Base-by-base conservation (phyloP, 2,888 invertebrate species). In the Rhimphoctona megacephalus region DNA sequence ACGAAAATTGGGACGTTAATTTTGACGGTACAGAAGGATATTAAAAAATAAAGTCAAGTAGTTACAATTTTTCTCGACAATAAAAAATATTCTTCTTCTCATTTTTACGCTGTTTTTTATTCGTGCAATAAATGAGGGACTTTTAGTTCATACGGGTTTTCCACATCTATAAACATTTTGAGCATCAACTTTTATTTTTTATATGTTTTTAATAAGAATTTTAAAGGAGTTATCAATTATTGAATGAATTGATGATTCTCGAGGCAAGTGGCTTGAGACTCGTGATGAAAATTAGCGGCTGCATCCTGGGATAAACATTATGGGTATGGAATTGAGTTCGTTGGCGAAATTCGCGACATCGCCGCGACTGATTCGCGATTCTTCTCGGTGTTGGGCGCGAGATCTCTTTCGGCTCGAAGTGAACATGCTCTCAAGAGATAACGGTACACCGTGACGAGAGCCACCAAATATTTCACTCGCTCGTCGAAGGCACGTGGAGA, bases 391-490 rank as follows among this genome's bases (percentile, higher is more conserved):
- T 76, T 57, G 66, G 52, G 66, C 64, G 70, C 76, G 67, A 77
- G 82, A 64, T 81, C 54, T 73, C 74, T 52, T 73, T 69, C 54
- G 46, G 73, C 22, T 54, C 36, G 66, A 46, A 70, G 64, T 49
- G 22, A 61, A 67, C n/a, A 61, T 64, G 39, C 69, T 73, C 81
- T 86, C 36, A 64, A 70, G 83, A 88, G 85, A 43, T 92, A 92
- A 92, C 92, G 92, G 92, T 89, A 91, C 87, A 81, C 69, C 86
- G 88, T 91, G 92, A 91, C 91, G 90, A 90, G 89, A 91, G 85
- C 88, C 79, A 86, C 89, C 82, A 90, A 91, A 92, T 91, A 91
- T 91, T 90, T 89, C 89, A 77, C 86, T 67, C 67, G 78, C 83
- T 73, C 72, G 36, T 69, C 19, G 83, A 79, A 57, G 33, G 43